phyloP scores from a whole-genome alignment of 2,888 invertebrate genomes.

The Phragmatobia fuliginosa region DNA sequence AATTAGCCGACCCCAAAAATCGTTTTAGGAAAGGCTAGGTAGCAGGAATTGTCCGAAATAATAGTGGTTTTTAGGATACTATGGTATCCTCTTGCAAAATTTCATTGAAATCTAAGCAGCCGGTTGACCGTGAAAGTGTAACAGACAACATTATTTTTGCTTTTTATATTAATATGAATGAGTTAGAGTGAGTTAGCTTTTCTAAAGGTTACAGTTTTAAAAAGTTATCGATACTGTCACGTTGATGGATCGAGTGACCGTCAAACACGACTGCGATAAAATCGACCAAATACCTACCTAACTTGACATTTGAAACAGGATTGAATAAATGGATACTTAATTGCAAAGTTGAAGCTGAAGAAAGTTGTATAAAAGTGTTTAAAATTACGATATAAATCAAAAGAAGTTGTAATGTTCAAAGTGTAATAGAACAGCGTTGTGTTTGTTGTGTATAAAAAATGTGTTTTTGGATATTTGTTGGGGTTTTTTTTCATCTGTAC shows the following conservation, averaged over 20 bases:
- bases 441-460: too few relatives aligned
- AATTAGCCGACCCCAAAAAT: too few relatives aligned
- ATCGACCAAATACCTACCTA: not conserved
- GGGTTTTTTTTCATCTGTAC: not conserved
- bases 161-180: too few relatives aligned
- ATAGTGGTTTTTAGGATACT: too few relatives aligned
- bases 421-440: too few relatives aligned
- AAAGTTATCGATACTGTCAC: not conserved
- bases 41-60: too few relatives aligned
- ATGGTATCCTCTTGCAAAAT: too few relatives aligned
- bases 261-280: not conserved
- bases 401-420: not conserved
- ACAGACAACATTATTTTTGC: too few relatives aligned
- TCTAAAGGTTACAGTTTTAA: too few relatives aligned
- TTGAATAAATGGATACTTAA: not conserved
- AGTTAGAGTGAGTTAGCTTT: not conserved
- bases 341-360: not conserved
- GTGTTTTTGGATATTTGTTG: not conserved
- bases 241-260: not conserved
- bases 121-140: too few relatives aligned
- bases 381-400: not conserved
- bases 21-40: too few relatives aligned
- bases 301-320: not conserved
- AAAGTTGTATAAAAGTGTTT: not conserved
- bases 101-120: too few relatives aligned